phyloP scores from a whole-genome alignment of 2,797 vertebrate genomes.

The Lemur catta region DNA sequence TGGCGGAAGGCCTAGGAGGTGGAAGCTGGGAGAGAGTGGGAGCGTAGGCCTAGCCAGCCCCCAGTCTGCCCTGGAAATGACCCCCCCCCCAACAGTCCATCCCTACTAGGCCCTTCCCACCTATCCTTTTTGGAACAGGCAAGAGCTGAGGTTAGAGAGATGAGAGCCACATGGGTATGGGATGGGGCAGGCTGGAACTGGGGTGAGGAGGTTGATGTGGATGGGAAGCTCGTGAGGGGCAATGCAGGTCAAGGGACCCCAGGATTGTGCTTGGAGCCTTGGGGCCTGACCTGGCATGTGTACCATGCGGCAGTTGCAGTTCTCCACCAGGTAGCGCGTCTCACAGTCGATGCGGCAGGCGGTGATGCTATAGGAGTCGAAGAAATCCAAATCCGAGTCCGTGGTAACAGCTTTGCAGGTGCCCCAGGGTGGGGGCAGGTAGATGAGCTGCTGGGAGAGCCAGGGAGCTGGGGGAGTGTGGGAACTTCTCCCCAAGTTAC shows the following conservation, averaged over 20 bases:
- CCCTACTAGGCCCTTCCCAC: not conserved
- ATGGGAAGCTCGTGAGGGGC: not conserved
- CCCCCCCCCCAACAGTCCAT: not conserved
- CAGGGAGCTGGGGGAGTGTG: conserved; percentile 65
- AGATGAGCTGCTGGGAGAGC: conserved; percentile 89
- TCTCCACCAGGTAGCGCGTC: conserved; percentile 98
- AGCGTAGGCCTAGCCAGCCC: not conserved
- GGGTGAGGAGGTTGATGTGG: not conserved
- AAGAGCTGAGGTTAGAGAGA: not conserved
- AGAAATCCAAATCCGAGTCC: conserved; percentile 98
- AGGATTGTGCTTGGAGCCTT: not conserved
- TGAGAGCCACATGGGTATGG: not conserved
- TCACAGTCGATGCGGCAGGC: conserved; percentile 98
- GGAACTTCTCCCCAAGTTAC: conserved; percentile 56
- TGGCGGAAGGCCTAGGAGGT: not conserved
- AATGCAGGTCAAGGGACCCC: not conserved
- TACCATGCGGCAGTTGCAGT: conserved; percentile 99
- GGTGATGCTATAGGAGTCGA: conserved; percentile 96
- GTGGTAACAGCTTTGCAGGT: conserved; percentile 94
- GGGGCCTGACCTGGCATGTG: conserved; percentile 95
- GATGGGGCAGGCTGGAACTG: not conserved
- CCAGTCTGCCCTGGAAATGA: not conserved
- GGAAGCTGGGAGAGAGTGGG: not conserved
- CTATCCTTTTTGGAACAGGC: not conserved
- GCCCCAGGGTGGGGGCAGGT: conserved; percentile 97